A percentile compares a stretch with the other conserved stretches of the same genome.
Conservation (phyloP, 1,140 invertebrate species). For the Meloidogyne chitwoodi region DNA sequence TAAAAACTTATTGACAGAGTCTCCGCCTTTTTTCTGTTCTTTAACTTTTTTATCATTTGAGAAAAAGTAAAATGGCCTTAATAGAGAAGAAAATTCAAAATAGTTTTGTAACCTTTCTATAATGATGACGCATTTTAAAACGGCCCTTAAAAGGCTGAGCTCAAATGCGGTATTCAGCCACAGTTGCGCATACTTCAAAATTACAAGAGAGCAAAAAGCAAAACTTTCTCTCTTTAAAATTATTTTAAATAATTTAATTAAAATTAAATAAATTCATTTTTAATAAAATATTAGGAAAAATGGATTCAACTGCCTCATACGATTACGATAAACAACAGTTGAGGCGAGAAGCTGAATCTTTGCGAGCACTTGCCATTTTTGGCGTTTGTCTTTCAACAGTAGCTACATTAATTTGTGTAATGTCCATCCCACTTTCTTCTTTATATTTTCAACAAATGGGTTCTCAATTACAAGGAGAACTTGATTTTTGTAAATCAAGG, state of each 20-base stretch:
- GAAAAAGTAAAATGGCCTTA: not conserved
- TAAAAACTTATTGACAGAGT: not conserved
- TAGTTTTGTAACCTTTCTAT: not conserved
- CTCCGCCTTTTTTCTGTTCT: not conserved
- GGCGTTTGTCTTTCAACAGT: constrained; percentile 48
- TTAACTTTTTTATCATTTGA: not conserved
- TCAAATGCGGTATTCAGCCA: not conserved
- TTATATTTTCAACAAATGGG: constrained; percentile 39
- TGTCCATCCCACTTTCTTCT: constrained; percentile 59
- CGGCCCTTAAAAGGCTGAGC: not conserved
- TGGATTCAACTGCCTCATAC: not conserved
- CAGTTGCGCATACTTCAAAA: not conserved
- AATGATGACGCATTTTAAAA: not conserved
- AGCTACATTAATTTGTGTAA: constrained; percentile 58
- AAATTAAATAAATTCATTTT: not conserved
- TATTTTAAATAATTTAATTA: not conserved
- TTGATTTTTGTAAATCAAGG: constrained; percentile 45
- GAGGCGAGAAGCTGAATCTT: constrained; percentile 30
- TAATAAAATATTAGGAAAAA: not conserved
- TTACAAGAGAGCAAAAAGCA: not conserved
- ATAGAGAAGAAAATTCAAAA: not conserved
- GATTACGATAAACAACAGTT: not conserved
- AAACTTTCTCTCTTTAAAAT: not conserved
- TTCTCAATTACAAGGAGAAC: constrained; percentile 37
- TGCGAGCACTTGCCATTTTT: constrained; percentile 40